Evolutionary conservation across 2,113 vertebrate species (phyloP), one percentile per base, ranked within the genome.

Genomic region (Genyomyrus donnyi): DNA sequence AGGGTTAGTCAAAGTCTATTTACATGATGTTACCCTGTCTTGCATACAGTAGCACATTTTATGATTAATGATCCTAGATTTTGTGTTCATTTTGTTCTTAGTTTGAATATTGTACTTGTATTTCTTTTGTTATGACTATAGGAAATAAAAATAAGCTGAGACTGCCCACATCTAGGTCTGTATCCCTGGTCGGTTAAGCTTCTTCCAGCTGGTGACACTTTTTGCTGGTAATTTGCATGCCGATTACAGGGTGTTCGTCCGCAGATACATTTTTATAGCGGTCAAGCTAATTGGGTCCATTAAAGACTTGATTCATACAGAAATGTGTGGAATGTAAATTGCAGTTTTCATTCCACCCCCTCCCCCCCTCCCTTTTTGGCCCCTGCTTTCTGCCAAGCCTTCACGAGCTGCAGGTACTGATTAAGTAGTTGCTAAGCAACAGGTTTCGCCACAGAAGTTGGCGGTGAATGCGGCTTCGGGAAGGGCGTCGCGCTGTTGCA

Each of bases 371-470:
- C 52, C 0, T 56, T 92, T 92, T 35, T 70, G 62, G 27, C 88
- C 77, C 10, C 24, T 89, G 93, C 93, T 91, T 93, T 94, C 92
- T 92, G 94, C 94, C 94, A 94, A 90, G 93, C 94, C 93, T 92
- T 90, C 88, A 92, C 92, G 91, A 95, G 94, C 92, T 93, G 92
- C 93, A 95, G 94, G 95, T 96, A 96, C 96, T 96, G 96, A 96
- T 96, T 95, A 95, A 96, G 94, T 91, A 93, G 96, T 96, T 96
- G 95, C 96, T 95, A 93, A 94, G 96, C 95, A 96, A 96, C 96
- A 96, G 93, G 95, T 94, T 93, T 92, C 93, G 92, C 94, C 93
- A 93, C 93, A 93, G 93, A 95, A 94, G 94, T 92, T 90, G 92
- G 93, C 91, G 91, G 92, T 94, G 94, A 94, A 93, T 88, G 91